A percentile compares a stretch with the other conserved stretches of the same genome.
Conservation (phyloP, 1,140 invertebrate genomes). For the Neodiprion lecontei region DNA sequence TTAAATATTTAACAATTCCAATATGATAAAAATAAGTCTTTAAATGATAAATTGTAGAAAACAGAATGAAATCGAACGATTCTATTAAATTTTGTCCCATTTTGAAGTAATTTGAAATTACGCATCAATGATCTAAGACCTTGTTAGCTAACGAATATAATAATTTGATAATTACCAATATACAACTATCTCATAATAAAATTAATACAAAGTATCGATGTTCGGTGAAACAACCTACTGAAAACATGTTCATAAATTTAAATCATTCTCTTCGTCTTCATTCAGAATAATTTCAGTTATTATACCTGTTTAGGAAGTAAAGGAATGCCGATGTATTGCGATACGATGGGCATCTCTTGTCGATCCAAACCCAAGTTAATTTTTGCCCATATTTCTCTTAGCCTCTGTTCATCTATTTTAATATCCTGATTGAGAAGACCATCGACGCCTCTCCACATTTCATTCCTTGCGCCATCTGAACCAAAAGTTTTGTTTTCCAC, state of each 20-base stretch:
- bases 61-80: background rate
- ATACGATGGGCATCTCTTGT: constrained; percentile 39
- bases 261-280: background rate
- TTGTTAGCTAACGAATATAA: too few species aligned
- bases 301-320: constrained; percentile 47
- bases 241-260: too few species aligned
- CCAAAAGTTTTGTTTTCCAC: background rate
- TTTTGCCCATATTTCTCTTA: constrained; percentile 44
- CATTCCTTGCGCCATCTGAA: background rate
- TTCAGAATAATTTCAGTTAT: constrained; percentile 27
- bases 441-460: background rate
- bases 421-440: constrained; percentile 26
- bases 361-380: constrained; percentile 37
- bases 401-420: constrained; percentile 38
- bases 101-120: too few species aligned
- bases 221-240: too few species aligned
- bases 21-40: too few species aligned
- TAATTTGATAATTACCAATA: too few species aligned
- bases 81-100: constrained; percentile 12
- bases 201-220: too few species aligned
- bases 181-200: too few species aligned
- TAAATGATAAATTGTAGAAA: too few species aligned
- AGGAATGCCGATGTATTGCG: constrained; percentile 40
- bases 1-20: too few species aligned
- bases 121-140: too few species aligned